phyloP scores from a whole-genome alignment of 2,797 vertebrate species.

The Cygnus olor region DNA sequence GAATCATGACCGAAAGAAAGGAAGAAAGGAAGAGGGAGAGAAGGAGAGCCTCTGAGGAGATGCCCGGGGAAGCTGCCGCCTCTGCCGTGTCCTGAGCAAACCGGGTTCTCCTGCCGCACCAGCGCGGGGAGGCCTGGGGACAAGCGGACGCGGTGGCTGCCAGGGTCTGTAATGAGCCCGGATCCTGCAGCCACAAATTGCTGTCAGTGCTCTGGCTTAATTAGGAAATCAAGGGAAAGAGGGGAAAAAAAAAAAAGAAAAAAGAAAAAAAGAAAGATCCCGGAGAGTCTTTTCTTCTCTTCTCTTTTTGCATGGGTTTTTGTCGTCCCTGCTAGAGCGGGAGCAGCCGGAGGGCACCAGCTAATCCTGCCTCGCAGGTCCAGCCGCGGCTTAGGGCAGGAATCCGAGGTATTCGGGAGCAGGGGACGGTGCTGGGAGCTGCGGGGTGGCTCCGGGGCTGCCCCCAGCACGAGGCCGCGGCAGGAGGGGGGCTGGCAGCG shows the following conservation, averaged over 20 bases:
- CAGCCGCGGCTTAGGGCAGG: conserved; percentile 29
- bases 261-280: background rate
- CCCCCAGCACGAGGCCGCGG: no score
- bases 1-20: background rate
- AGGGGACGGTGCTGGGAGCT: background rate
- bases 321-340: background rate
- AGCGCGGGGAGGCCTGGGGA: background rate
- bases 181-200: background rate
- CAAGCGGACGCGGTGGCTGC: background rate
- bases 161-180: conserved; percentile 18
- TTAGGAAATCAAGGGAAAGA: background rate
- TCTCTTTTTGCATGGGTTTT: background rate
- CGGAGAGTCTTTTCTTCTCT: background rate
- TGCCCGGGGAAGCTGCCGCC: background rate
- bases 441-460: background rate
- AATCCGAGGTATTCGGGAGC: conserved; percentile 63
- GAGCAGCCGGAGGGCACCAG: conserved; percentile 33
- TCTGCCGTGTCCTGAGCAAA: background rate
- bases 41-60: background rate
- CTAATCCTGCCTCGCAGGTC: conserved; percentile 53
- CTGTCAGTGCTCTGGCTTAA: background rate
- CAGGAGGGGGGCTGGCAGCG: background rate
- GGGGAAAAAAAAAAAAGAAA: no score
- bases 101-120: background rate
- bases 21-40: background rate